Conservation (phyloP, 2,797 vertebrate genomes). For the Falco rusticolus region DNA sequence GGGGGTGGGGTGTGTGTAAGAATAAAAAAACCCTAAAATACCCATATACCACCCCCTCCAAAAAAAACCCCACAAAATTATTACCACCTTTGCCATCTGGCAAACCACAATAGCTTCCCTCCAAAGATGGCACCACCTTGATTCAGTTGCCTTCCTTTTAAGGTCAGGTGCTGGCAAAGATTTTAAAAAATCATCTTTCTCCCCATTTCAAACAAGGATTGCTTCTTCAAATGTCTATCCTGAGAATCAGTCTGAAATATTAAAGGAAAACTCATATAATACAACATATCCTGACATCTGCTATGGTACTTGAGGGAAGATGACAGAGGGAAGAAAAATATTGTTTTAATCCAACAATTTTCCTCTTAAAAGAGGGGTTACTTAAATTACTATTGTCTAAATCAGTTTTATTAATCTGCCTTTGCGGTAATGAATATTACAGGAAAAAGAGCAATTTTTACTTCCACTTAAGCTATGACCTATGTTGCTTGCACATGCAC, state of each 20-base stretch:
- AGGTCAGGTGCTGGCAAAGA: not conserved
- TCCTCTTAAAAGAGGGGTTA: not conserved
- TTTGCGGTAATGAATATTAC: not conserved
- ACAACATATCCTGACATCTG: not conserved
- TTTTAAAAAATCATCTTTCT: not conserved
- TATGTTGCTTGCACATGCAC: not conserved
- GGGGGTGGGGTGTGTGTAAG: no score
- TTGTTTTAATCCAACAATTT: not conserved
- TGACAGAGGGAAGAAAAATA: not conserved
- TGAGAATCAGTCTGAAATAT: not conserved
- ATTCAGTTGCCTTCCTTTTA: not conserved
- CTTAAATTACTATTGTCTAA: not conserved
- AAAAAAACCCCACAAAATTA: not conserved
- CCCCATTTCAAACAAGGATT: not conserved
- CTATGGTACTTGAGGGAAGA: not conserved
- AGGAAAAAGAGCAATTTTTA: not conserved
- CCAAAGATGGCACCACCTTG: not conserved
- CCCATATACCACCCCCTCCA: accelerated
- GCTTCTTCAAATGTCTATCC: not conserved
- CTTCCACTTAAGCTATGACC: not conserved
- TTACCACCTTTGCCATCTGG: not conserved
- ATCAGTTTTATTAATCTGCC: not conserved
- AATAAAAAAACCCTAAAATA: not conserved
- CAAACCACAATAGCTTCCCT: not conserved
- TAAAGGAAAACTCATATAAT: not conserved